Percentiles rank a stretch among this genome's conserved stretches.
Evolutionary conservation across 1,140 invertebrate species (phyloP).

Genomic region (Heliconius eleuchia): DNA sequence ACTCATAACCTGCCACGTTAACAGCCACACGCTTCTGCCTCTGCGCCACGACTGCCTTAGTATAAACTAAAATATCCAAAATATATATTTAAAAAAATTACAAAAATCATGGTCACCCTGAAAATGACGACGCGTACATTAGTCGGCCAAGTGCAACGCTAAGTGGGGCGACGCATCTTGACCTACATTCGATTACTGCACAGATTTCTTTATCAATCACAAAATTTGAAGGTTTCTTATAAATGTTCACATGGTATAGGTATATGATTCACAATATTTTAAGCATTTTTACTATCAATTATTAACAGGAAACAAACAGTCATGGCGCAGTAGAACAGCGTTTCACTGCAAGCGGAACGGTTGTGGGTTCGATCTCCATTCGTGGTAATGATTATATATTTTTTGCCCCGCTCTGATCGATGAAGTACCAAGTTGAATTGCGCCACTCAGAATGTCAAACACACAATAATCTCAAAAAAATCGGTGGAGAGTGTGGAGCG

Average conservation of each 20-base stretch:
- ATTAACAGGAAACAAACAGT: too few species aligned
- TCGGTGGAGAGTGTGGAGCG: too few species aligned
- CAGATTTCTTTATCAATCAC: constrained; percentile 26
- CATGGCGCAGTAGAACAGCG: too few species aligned
- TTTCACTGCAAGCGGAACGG: too few species aligned
- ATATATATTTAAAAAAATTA: background rate
- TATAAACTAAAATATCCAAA: background rate
- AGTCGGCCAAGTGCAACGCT: constrained; percentile 67
- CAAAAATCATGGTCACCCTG: constrained; percentile 44
- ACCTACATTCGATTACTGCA: constrained; percentile 38
- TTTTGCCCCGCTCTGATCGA: background rate
- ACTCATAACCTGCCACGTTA: background rate
- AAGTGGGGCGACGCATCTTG: constrained; percentile 59
- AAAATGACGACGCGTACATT: constrained; percentile 45
- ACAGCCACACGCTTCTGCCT: background rate
- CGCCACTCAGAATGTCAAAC: background rate
- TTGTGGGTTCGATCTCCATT: background rate
- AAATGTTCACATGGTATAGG: background rate
- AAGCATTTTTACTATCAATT: background rate
- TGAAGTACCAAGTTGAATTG: background rate
- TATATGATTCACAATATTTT: background rate
- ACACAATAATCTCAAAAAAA: background rate
- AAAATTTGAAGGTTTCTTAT: constrained; percentile 28
- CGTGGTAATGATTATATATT: background rate
- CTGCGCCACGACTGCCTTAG: too few species aligned